Base-by-base conservation (phyloP, 2,888 invertebrate species). In the Dicyrtomina minuta region DNA sequence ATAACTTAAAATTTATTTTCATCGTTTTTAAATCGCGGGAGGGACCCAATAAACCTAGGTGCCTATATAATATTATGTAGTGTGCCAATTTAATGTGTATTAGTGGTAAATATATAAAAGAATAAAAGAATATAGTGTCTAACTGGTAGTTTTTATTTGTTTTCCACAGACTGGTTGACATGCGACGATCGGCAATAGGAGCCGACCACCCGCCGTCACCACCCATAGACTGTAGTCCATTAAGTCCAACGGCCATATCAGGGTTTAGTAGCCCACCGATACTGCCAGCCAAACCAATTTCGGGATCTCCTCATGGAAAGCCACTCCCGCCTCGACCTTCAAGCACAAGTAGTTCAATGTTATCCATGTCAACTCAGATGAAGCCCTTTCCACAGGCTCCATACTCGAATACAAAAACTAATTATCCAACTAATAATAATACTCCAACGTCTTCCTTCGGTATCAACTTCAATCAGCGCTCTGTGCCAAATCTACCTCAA, bases 401-500 rank as follows among this genome's bases (percentile, higher is more conserved):
- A 22, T 60, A 68, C 65, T 44, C 46, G 49, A 69, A 67, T 70
- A 53, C 68, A 66, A 59, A 55, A 24, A 49, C 10, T 44, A 43
- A 43, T 65, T 17, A 17, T 55, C 22, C 13, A 41, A 17, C 6
- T 39, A 55, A 41, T 65, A 13, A 39, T 56, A 33, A 39, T 41
- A 20, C 6, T 22, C 24, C 55, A n/a, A 26, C 65, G 24, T 43
- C 61, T 27, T 44, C 44, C 44, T 65, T 65, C 43, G 53, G 46
- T 51, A 22, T 61, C 53, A 62, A 68, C 43, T 61, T 67, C 24
- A 68, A 65, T 58, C 77, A 74, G 27, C 70, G 75, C n/a, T 74
- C 74, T 20, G 75, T 74, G 67, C 75, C 75, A 58, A 77, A 75
- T 70, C 66, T 77, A 27, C 76, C 75, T 22, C 77, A 75, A 53